Conservation (phyloP, 2,113 vertebrate genomes). For the Atlantisia rogersi region DNA sequence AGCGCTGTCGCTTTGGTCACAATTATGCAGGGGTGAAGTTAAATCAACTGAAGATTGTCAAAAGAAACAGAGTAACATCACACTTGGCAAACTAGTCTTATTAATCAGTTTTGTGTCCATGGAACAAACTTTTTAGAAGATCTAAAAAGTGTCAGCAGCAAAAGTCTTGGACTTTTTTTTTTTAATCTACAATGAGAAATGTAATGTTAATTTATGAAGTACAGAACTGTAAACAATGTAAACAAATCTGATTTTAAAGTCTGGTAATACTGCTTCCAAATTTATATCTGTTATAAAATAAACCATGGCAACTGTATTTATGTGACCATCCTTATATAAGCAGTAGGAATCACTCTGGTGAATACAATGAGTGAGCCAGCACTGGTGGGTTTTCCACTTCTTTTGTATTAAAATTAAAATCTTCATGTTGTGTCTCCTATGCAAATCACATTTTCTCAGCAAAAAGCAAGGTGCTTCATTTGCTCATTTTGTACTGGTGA, state of each 20-base stretch:
- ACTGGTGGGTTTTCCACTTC: background rate
- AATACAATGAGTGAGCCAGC: background rate
- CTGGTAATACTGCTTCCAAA: background rate
- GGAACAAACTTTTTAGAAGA: constrained; percentile 5
- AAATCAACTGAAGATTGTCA: background rate
- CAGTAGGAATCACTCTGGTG: background rate
- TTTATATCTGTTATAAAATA: background rate
- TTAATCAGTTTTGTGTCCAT: background rate
- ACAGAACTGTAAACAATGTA: background rate
- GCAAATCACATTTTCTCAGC: background rate
- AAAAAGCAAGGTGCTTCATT: background rate
- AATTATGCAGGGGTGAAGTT: background rate
- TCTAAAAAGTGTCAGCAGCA: background rate
- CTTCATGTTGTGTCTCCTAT: background rate
- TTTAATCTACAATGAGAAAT: background rate
- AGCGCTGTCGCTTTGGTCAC: background rate
- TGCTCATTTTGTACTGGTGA: background rate
- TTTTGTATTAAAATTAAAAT: background rate
- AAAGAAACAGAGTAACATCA: background rate
- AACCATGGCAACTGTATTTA: constrained; percentile 3
- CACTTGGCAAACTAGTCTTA: background rate
- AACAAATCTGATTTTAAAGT: constrained; percentile 19
- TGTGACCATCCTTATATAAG: background rate
- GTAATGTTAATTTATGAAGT: background rate
- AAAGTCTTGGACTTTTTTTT: constrained; percentile 36